These are phyloP conservation scores for Xestoiulus laeticollis DNA, from an alignment of 2,888 invertebrate species.

Conservation along the genomic window DNA sequence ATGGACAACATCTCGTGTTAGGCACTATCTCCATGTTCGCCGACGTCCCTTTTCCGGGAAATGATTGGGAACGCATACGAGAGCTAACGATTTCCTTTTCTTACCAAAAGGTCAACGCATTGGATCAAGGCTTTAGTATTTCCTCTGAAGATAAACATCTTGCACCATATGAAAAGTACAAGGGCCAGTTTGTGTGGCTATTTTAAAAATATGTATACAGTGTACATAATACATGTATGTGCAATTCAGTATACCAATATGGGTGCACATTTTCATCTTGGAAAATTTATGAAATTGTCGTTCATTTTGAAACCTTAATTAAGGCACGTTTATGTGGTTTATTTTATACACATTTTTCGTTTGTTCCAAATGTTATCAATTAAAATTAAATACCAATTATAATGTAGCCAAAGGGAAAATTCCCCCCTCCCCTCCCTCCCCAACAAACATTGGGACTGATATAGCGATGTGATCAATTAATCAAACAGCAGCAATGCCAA, in stretches of 20 bases:
- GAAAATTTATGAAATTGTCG: no score
- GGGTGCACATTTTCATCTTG: not conserved
- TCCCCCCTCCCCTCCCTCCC: no score
- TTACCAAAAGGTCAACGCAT: slow-evolving; percentile 29
- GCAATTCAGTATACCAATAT: not conserved
- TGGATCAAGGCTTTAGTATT: not conserved
- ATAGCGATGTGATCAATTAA: no score
- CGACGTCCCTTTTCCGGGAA: slow-evolving; percentile 23
- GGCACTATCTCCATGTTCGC: not conserved
- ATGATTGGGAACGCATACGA: slow-evolving; percentile 6
- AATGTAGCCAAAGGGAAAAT: no score
- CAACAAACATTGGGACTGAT: no score
- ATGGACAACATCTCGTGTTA: not conserved
- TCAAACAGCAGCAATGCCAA: no score
- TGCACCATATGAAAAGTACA: not conserved
- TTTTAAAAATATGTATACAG: not conserved
- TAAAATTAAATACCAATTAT: no score
- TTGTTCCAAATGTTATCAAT: no score
- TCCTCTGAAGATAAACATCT: slow-evolving; percentile 9
- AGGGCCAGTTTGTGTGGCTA: not conserved
- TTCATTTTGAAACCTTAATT: no score
- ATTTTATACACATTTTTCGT: no score
- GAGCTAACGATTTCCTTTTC: slow-evolving; percentile 28
- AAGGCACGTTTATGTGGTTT: no score
- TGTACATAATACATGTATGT: not conserved